Base-by-base conservation (phyloP, 1,140 invertebrate genomes). In the Delia radicum region DNA sequence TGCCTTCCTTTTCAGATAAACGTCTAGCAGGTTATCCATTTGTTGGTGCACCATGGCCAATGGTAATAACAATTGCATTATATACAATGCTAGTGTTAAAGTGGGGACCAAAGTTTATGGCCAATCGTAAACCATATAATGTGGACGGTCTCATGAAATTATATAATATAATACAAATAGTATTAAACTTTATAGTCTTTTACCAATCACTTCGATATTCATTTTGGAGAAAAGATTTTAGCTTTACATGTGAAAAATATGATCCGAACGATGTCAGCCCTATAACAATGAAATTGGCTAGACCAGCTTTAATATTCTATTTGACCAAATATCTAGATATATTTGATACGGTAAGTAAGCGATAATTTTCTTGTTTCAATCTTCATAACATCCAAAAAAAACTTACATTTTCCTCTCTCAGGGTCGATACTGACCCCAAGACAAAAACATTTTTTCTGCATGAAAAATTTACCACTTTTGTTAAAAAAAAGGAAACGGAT, bases 1-100 rank as follows among this genome's bases (percentile, higher is more conserved):
- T n/a, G n/a, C n/a, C n/a, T n/a, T n/a, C n/a, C n/a, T 29, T 69
- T 69, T 3, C 13, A 69, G 65, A 69, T 69, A 33, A 33, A 33
- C 65, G 65, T 13, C 18, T 69, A 12, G 21, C 5, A 21, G 12
- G 29, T 12, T 33, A 69, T 37, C 29, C 65, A 24, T 33, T 69
- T 27, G 3, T 33, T 15, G 29, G 65, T 18, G 37, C 18, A 10
- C 29, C 29, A 12, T 69, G 65, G 65, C 65, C 15, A 3, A 21
- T 37, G 65, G 1, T 69, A 5, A 7, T 18, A n/a, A 10, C 13
- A 12, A 24, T 37, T 13, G 1, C 15, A 4, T 0, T 37, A 3
- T 69, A 69, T 37, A 0, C 13, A 2, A 21, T 69, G 0, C 2
- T 10, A 31, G 31, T 33, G 0, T 24, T 69, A 5, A 33, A 37